These are phyloP conservation scores for Illadopsis cleaveri DNA, from an alignment of 2,113 vertebrate species.

Conservation along the genomic window DNA sequence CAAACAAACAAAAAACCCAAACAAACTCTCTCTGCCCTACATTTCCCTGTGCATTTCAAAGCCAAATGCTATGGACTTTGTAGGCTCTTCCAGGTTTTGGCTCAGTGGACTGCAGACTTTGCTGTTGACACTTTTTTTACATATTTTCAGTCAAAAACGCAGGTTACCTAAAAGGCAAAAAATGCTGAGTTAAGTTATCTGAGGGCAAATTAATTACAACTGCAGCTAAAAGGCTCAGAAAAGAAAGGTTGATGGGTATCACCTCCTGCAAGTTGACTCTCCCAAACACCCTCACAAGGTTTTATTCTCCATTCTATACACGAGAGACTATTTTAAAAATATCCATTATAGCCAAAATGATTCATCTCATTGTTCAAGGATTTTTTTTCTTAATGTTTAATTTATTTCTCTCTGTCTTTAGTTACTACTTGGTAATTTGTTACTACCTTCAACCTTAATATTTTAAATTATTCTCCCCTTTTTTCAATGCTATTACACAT, in stretches of 20 bases:
- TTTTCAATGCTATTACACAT: slow-evolving; percentile 13
- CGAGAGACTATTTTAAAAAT: background rate
- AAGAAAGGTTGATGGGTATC: background rate
- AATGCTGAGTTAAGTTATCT: background rate
- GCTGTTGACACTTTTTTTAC: background rate
- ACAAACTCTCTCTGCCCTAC: background rate
- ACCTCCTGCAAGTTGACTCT: background rate
- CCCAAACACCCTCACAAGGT: background rate
- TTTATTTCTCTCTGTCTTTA: slow-evolving; percentile 29
- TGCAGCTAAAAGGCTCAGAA: background rate
- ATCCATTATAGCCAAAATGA: slow-evolving; percentile 16
- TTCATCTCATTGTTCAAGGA: slow-evolving; percentile 11
- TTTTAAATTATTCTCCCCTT: slow-evolving; percentile 31
- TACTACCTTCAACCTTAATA: slow-evolving; percentile 22
- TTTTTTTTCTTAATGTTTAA: slow-evolving; percentile 25
- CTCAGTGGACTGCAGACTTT: background rate
- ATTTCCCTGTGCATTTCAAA: background rate
- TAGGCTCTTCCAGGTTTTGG: background rate
- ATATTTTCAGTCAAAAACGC: background rate
- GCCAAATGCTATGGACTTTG: background rate
- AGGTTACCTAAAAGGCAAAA: background rate
- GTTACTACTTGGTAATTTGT: slow-evolving; percentile 27
- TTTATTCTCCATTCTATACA: background rate
- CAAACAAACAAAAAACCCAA: too few relatives aligned
- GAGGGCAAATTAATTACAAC: background rate